Conservation (phyloP, 1,140 invertebrate genomes). For the Pemphigus obesinymphae region DNA sequence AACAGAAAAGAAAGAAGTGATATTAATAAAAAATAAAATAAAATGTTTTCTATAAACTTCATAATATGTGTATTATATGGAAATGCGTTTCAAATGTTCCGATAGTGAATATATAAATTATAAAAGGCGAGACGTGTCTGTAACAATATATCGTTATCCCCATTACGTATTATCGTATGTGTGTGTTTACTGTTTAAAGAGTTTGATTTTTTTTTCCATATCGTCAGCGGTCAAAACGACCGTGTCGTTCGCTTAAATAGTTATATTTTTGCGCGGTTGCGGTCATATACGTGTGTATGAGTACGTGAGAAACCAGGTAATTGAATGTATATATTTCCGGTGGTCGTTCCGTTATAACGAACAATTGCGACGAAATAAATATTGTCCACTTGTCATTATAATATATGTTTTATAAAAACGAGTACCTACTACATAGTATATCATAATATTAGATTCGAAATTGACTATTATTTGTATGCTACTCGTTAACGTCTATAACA, state of each 20-base stretch:
- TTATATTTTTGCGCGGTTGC: neutral
- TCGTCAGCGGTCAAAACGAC: neutral
- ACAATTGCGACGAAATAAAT: neutral
- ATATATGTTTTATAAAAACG: too few species aligned
- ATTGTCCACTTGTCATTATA: neutral
- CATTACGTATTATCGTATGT: neutral
- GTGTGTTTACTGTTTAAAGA: neutral
- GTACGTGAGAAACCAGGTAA: neutral
- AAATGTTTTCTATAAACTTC: neutral
- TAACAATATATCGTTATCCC: neutral
- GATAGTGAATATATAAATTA: neutral
- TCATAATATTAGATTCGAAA: too few species aligned
- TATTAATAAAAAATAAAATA: too few species aligned
- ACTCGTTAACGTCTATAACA: too few species aligned
- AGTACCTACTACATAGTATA: too few species aligned
- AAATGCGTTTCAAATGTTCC: neutral
- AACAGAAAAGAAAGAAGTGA: conserved; percentile 11
- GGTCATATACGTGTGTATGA: neutral
- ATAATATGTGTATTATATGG: neutral
- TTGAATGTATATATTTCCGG: neutral
- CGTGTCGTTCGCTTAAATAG: neutral
- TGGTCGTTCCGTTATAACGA: neutral
- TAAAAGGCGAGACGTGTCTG: neutral
- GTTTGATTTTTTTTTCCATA: neutral
- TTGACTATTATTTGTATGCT: too few species aligned